phyloP scores from a whole-genome alignment of 2,797 vertebrate species.

The Podargus strigoides region DNA sequence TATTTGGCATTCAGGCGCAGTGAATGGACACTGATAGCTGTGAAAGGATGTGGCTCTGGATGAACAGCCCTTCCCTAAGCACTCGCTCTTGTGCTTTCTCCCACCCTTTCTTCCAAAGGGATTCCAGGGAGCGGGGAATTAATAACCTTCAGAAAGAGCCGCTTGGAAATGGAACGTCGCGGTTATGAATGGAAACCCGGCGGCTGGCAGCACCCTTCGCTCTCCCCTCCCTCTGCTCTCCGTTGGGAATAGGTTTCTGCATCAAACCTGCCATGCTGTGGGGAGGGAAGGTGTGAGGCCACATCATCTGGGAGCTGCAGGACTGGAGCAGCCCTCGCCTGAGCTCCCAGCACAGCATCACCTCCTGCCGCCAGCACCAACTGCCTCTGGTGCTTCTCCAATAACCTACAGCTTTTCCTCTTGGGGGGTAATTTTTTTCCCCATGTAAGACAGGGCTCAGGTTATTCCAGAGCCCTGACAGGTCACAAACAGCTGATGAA shows the following conservation, averaged over 20 bases:
- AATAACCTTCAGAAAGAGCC: not conserved
- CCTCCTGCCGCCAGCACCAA: not conserved
- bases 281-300: not conserved
- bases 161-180: not conserved
- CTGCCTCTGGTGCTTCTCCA: not conserved
- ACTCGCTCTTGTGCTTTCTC: not conserved
- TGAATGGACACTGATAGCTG: slow-evolving; percentile 54
- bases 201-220: not conserved
- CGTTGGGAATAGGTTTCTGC: not conserved
- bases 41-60: slow-evolving; percentile 43
- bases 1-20: not conserved
- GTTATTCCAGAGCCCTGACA: not conserved
- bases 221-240: not conserved
- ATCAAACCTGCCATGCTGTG: fast-evolving
- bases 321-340: not conserved
- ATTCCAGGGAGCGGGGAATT: slow-evolving; percentile 7
- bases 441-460: not conserved
- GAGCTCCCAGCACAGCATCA: not conserved
- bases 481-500: not conserved
- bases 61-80: slow-evolving; percentile 35
- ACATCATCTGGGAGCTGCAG: not conserved
- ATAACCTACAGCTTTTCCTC: not conserved
- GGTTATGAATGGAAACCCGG: not conserved
- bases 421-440: not conserved
- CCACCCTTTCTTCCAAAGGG: slow-evolving; percentile 39